A percentile compares a stretch with the other conserved stretches of the same genome.
Evolutionary conservation across 2,888 invertebrate genomes (phyloP).

Genomic region (Mongoloraphidia duomilia): DNA sequence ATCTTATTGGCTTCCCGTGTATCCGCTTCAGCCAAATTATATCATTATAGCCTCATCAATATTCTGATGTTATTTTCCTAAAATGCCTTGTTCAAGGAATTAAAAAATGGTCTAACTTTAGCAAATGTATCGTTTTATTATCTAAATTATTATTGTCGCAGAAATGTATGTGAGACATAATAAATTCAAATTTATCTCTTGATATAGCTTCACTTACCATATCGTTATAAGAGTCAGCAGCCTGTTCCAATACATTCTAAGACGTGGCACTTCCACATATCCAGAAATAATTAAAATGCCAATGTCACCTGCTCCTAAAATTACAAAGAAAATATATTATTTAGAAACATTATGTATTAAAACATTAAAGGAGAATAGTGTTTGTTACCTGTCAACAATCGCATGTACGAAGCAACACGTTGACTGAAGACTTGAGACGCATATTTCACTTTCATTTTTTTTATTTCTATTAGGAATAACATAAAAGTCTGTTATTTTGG

Average conservation of each 20-base stretch:
- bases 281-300: too few relatives aligned
- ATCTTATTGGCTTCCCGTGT: too few relatives aligned
- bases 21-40: slow-evolving; percentile 22
- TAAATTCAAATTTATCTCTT: slow-evolving; percentile 19
- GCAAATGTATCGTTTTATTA: slow-evolving; percentile 17
- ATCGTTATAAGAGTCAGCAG: slow-evolving; percentile 16
- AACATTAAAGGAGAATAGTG: too few relatives aligned
- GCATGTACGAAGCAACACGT: too few relatives aligned
- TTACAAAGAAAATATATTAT: too few relatives aligned
- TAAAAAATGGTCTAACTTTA: slow-evolving; percentile 19
- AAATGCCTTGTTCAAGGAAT: slow-evolving; percentile 17
- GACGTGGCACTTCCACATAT: slow-evolving; percentile 15
- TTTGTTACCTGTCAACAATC: too few relatives aligned
- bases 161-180: slow-evolving; percentile 19
- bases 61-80: slow-evolving; percentile 16
- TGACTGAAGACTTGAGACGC: too few relatives aligned
- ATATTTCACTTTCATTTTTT: too few relatives aligned
- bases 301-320: too few relatives aligned
- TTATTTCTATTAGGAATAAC: too few relatives aligned
- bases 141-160: slow-evolving; percentile 17
- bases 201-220: slow-evolving; percentile 17
- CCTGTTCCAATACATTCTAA: slow-evolving; percentile 19
- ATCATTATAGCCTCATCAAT: slow-evolving; percentile 24
- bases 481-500: too few relatives aligned
- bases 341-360: too few relatives aligned